Evolutionary conservation across 2,113 vertebrate species (phyloP).

Genomic region (Cavia porcellus): DNA sequence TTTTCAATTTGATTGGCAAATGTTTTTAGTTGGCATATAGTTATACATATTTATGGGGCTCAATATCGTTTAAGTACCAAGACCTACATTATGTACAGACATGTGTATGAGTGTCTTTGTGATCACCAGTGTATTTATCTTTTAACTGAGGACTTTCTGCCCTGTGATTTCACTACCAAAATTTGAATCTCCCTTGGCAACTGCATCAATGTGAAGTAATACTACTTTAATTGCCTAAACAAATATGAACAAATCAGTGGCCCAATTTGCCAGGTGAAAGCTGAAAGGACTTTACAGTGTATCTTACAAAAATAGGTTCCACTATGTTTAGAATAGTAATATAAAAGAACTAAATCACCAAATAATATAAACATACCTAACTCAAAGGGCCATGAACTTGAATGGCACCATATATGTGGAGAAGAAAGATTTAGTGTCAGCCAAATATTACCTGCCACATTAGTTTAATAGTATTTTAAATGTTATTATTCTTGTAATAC

Average conservation of each 20-base stretch:
- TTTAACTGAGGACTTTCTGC: background rate
- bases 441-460: background rate
- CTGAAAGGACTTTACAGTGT: background rate
- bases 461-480: background rate
- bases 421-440: background rate
- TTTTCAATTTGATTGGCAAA: background rate
- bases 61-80: background rate
- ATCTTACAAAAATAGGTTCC: background rate
- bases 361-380: background rate
- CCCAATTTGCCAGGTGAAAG: background rate
- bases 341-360: background rate
- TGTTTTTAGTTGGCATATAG: background rate
- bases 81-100: background rate
- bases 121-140: background rate
- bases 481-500: background rate
- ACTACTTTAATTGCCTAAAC: background rate
- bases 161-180: background rate
- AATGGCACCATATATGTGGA: too few relatives aligned
- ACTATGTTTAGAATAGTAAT: background rate
- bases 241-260: slow-evolving; percentile 50
- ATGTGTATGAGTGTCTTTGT: background rate
- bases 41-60: background rate
- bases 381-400: background rate
- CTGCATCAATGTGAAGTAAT: background rate
- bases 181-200: background rate